A percentile compares a stretch with the other conserved stretches of the same genome.
phyloP scores from a whole-genome alignment of 2,113 vertebrate genomes.

The Corynorhinus townsendii region DNA sequence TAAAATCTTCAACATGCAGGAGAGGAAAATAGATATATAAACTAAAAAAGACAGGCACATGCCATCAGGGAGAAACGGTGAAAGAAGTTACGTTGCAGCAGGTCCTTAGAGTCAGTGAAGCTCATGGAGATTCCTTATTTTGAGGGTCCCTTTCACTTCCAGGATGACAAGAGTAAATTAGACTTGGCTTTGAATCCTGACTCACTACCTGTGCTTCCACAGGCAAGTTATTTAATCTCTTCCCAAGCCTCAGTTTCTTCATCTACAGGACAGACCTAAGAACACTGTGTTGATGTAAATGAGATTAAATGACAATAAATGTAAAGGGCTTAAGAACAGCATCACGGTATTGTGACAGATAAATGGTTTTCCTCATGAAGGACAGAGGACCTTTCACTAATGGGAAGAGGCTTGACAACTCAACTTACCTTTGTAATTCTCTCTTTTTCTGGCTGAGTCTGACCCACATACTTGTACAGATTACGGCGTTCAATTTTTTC shows the following conservation, averaged over 20 bases:
- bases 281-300: background rate
- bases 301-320: background rate
- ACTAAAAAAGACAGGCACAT: background rate
- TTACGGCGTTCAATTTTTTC: conserved; percentile 85
- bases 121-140: background rate
- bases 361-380: background rate
- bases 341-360: background rate
- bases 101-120: background rate
- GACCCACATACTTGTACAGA: conserved; percentile 90
- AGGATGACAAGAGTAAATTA: background rate
- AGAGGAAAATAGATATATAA: background rate
- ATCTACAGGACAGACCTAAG: background rate
- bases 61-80: background rate
- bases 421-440: conserved; percentile 72
- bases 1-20: background rate
- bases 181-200: background rate
- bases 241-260: background rate
- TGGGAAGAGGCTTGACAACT: background rate
- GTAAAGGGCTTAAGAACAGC: background rate
- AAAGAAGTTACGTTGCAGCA: background rate
- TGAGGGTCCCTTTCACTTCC: background rate
- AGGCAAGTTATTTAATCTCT: background rate
- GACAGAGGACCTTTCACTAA: background rate
- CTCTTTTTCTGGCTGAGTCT: conserved; percentile 78
- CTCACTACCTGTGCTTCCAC: background rate